phyloP scores from a whole-genome alignment of 2,113 vertebrate genomes.

The Xiphophorus maculatus region DNA sequence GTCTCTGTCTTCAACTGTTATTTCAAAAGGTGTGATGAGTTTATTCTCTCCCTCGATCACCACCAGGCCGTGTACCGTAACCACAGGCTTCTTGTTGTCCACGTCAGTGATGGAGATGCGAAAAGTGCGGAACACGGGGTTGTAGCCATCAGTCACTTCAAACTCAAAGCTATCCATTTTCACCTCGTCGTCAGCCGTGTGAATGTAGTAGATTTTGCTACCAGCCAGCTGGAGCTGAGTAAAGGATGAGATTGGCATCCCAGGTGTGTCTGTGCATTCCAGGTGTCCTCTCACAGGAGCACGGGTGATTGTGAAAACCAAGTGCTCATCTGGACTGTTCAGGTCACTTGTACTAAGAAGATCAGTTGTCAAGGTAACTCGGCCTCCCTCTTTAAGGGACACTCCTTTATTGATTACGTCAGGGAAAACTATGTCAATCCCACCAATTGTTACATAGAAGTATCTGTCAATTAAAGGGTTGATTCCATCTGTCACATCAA shows the following conservation, averaged over 20 bases:
- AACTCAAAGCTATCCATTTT: slow-evolving; percentile 99
- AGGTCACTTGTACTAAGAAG: slow-evolving; percentile 94
- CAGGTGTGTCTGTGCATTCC: slow-evolving; percentile 90
- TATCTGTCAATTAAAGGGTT: slow-evolving; percentile 95
- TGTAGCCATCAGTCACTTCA: slow-evolving; percentile 93
- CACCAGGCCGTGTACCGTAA: slow-evolving; percentile 86
- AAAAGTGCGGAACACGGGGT: slow-evolving; percentile 95
- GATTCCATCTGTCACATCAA: slow-evolving; percentile 94
- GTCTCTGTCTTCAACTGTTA: slow-evolving; percentile 92
- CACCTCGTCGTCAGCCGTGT: slow-evolving; percentile 92
- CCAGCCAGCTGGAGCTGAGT: slow-evolving; percentile 94
- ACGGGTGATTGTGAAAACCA: slow-evolving; percentile 93
- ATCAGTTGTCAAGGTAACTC: slow-evolving; percentile 92
- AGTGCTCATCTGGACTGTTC: slow-evolving; percentile 94
- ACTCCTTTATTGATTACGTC: slow-evolving; percentile 94
- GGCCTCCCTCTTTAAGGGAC: slow-evolving; percentile 92
- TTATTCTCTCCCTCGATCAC: slow-evolving; percentile 89
- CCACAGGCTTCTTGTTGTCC: slow-evolving; percentile 95
- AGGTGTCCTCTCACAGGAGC: slow-evolving; percentile 90
- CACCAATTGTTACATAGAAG: slow-evolving; percentile 91
- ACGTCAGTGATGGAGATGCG: slow-evolving; percentile 93
- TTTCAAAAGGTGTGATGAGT: slow-evolving; percentile 94
- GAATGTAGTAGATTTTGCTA: slow-evolving; percentile 94
- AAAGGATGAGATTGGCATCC: slow-evolving; percentile 88
- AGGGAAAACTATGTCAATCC: slow-evolving; percentile 92